Percentiles rank a stretch among this genome's conserved stretches.
These are phyloP conservation scores for Saturnia japonica DNA, from an alignment of 2,888 invertebrate genomes.

Conservation along the genomic window DNA sequence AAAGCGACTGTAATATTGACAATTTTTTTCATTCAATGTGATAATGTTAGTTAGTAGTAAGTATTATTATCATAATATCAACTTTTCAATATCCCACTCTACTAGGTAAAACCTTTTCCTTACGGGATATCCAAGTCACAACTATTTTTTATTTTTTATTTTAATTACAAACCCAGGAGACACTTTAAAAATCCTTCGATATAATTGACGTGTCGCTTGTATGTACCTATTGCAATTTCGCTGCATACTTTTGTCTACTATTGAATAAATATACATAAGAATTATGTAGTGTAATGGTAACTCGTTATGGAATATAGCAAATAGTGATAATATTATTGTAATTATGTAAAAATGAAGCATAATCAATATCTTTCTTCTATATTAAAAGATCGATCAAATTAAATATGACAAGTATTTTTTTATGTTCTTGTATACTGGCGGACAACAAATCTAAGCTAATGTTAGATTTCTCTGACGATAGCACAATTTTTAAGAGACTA, in stretches of 20 bases:
- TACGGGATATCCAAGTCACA: not conserved
- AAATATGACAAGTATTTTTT: too few relatives aligned
- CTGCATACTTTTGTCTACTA: not conserved
- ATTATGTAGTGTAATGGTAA: not conserved
- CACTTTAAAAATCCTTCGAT: not conserved
- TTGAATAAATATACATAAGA: too few relatives aligned
- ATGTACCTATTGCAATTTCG: too few relatives aligned
- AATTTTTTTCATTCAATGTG: too few relatives aligned
- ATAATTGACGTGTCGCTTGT: not conserved
- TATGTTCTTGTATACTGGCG: not conserved
- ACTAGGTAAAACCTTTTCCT: not conserved
- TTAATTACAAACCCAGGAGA: not conserved
- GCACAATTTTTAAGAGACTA: slow-evolving; percentile 18
- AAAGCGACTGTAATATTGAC: not conserved
- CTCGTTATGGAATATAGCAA: not conserved
- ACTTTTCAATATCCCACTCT: not conserved
- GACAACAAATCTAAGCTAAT: not conserved
- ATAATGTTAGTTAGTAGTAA: too few relatives aligned
- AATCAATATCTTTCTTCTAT: too few relatives aligned
- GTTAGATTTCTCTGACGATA: slow-evolving; percentile 10
- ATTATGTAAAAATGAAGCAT: not conserved
- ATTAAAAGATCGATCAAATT: too few relatives aligned
- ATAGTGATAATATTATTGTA: not conserved
- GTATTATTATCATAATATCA: not conserved
- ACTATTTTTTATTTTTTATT: not conserved